Evolutionary conservation across 2,113 vertebrate genomes (phyloP).

Genomic region (Embiotoca jacksoni): DNA sequence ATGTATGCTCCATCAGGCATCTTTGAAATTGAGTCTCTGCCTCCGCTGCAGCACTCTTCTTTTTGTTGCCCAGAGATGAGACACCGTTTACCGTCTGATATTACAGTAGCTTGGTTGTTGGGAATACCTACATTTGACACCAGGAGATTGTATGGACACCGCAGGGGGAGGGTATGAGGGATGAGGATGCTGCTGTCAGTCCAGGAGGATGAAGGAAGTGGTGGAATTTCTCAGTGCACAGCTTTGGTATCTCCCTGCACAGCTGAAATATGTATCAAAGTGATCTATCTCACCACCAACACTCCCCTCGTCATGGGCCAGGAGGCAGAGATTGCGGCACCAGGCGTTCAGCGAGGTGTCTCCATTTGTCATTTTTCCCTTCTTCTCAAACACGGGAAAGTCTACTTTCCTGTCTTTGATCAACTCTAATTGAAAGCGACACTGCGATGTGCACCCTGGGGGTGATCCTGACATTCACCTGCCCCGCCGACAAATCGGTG

Average conservation of each 20-base stretch:
- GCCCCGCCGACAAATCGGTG: constrained; percentile 50
- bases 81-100: constrained; percentile 6
- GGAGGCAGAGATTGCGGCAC: constrained; percentile 21
- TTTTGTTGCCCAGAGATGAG: constrained; percentile 8
- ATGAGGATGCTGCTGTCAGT: constrained; percentile 40
- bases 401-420: constrained; percentile 51
- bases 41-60: not conserved
- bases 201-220: constrained; percentile 23
- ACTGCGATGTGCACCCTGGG: constrained; percentile 23
- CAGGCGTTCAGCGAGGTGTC: constrained; percentile 35
- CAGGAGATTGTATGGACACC: constrained; percentile 62
- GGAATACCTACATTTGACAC: not conserved
- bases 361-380: not conserved
- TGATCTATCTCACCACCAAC: constrained; percentile 11
- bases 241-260: constrained; percentile 41
- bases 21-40: constrained; percentile 50
- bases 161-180: constrained; percentile 35
- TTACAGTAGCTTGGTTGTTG: not conserved
- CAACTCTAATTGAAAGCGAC: constrained; percentile 47
- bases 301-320: constrained; percentile 20
- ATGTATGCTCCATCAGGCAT: constrained; percentile 52
- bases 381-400: not conserved
- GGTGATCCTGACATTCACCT: constrained; percentile 45
- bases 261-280: constrained; percentile 61
- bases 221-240: constrained; percentile 52